Evolutionary conservation across 2,797 vertebrate species (phyloP), one percentile per base, ranked within the genome.

Genomic region (Sebastes ruberrimus): DNA sequence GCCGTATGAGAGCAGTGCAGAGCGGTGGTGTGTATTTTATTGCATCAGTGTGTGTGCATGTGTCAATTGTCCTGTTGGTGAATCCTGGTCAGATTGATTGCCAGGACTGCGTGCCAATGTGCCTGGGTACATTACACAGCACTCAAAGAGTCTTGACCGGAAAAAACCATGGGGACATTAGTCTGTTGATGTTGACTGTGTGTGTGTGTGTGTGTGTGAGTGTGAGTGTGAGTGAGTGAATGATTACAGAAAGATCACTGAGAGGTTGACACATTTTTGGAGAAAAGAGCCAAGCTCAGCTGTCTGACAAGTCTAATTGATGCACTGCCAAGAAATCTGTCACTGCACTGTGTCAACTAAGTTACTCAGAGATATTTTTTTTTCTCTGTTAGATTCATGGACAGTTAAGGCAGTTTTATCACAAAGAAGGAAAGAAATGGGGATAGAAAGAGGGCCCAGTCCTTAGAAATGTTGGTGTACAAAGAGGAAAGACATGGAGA

Each of bases 291-390:
- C 77, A 72, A 80, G 64, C 78, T 83, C 78, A 80, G 78, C 78
- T 52, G 62, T 80, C 60, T 89, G 86, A 84, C 85, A 78, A 75
- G 62, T 78, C 71, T 86, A 90, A 90, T 82, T 87, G 86, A 91
- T 82, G 66, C 69, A 38, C 72, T 57, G 85, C 81, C 77, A 80
- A 56, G 63, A 82, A 82, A 87, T 78, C 71, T 84, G 80, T 87
- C 84, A 79, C 55, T 25, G 76, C 30, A 18, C 62, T 7, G 8
- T 64, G 63, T 80, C 71, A 76, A 53, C 66, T 8, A 78, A 73
- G 83, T 78, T 80, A 33, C 30, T 42, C 23, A 2, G 63, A 60
- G 16, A 46, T 18, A 49, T 49, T 18, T 18, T 49, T 46, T 49
- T 49, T 4, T 46, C 42, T 49, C 7, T 49, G 16, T 49, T 20